Base-by-base conservation (phyloP, 2,888 invertebrate genomes). In the Bibio marci region DNA sequence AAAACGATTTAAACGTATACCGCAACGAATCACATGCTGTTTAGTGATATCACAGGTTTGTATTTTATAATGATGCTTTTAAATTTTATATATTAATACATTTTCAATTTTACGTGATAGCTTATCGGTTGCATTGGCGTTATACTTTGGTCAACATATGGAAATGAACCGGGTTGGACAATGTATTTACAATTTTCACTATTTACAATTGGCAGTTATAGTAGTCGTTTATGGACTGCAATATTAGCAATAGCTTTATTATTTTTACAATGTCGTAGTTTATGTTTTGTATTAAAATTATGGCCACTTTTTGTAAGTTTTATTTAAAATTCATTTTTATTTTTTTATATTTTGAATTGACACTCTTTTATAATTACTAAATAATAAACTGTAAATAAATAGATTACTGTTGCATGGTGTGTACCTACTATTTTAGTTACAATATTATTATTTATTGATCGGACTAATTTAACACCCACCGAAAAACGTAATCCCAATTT, bases 161-260 rank as follows among this genome's bases (percentile, higher is more conserved):
- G 67, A 26, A 65, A 62, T 31, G 55, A 63, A 10, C 58, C 64
- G 2, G 65, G 67, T 5, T 80, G 78, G 78, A 61, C 66, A 25
- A 66, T 74, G 49, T 77, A 80, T 42, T 41, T 80, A 3, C 83
- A 88, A 53, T 85, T 88, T 55, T 65, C 76, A 4, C 55, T 87
- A 13, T 78, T 83, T 46, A 76, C 80, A 27, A 71, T 76, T 46
- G 78, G 80, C 42, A 79, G 83, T 43, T 82, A 83, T 52, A 80
- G 86, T 42, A 76, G 85, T 36, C 66, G 90, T 43, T 64, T 88
- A 38, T 90, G 87, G 85, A 86, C 88, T 0, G 79, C 80, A 8
- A 75, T 85, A 51, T 65, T 91, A 41, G 82, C 91, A 2, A 69
- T 86, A 27, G 76, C 79, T 6, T 57, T 94, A 27, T 69, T 91